These are phyloP conservation scores for Phlogophora meticulosa DNA, from an alignment of 2,888 invertebrate genomes.

Conservation along the genomic window DNA sequence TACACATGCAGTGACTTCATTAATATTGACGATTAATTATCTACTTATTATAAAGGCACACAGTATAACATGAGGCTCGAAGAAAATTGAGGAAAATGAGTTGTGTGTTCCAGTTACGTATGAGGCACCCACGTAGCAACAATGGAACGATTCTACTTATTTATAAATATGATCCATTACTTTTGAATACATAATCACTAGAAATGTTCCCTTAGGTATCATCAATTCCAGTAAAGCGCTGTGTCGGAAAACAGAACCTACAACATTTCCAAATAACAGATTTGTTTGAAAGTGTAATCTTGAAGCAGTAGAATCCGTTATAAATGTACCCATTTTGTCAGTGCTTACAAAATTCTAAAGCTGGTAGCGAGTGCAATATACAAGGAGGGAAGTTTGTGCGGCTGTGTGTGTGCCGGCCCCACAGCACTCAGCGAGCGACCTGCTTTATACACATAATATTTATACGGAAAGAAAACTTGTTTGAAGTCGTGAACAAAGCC, in stretches of 20 bases:
- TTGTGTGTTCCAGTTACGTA: background rate
- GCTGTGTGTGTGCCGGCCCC: constrained; percentile 59
- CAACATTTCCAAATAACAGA: constrained; percentile 26
- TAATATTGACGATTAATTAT: constrained; percentile 45
- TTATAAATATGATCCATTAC: background rate
- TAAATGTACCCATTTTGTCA: constrained; percentile 68
- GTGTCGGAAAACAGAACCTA: background rate
- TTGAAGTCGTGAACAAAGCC: constrained; percentile 90
- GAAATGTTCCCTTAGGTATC: background rate
- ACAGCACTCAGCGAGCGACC: constrained; percentile 66
- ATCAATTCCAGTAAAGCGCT: background rate
- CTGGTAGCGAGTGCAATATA: constrained; percentile 70
- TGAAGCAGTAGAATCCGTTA: constrained; percentile 44
- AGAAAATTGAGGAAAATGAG: constrained; percentile 30
- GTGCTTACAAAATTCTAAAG: constrained; percentile 71
- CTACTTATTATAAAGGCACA: background rate
- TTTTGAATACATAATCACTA: background rate
- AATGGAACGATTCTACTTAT: background rate
- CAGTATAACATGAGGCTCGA: background rate
- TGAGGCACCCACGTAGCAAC: background rate
- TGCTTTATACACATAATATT: constrained; percentile 87
- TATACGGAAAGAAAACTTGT: constrained; percentile 85
- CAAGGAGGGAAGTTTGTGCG: constrained; percentile 72
- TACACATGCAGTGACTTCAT: constrained; percentile 59
- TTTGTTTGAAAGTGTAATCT: constrained; percentile 61